Evolutionary conservation across 2,888 invertebrate genomes (phyloP).

Genomic region (Aelia acuminata): DNA sequence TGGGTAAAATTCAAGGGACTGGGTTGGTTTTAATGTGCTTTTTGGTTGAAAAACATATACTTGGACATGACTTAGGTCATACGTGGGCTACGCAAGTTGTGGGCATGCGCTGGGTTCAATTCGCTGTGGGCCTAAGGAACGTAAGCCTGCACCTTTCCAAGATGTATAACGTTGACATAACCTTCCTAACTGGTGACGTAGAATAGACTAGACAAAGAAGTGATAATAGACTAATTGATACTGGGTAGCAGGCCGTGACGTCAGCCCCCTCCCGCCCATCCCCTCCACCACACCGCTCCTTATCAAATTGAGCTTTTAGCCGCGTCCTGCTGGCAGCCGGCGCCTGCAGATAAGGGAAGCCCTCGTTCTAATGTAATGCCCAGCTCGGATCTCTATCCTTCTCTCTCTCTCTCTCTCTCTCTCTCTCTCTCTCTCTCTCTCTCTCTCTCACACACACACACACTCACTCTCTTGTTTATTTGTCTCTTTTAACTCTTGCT

Average conservation of each 20-base stretch:
- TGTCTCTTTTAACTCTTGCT: conserved; percentile 13
- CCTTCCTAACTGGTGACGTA: neutral
- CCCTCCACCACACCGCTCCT: neutral
- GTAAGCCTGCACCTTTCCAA: no score
- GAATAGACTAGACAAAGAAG: conserved; percentile 53
- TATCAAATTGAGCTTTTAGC: conserved; percentile 49
- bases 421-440: no score
- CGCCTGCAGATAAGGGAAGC: neutral
- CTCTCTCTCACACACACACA: no score
- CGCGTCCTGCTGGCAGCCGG: neutral
- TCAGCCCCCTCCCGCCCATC: neutral
- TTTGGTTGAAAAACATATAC: no score
- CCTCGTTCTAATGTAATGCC: neutral
- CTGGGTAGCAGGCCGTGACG: conserved; percentile 40
- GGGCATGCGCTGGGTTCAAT: no score
- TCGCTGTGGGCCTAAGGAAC: no score
- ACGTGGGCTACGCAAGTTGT: no score
- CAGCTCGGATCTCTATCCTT: neutral
- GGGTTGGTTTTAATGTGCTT: no score
- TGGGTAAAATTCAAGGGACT: no score
- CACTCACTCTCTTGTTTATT: no score
- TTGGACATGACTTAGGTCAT: no score
- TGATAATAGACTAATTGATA: conserved; percentile 36
- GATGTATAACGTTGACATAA: neutral
- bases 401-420: no score